phyloP scores from a whole-genome alignment of 2,113 vertebrate genomes.

The Neotoma lepida region DNA sequence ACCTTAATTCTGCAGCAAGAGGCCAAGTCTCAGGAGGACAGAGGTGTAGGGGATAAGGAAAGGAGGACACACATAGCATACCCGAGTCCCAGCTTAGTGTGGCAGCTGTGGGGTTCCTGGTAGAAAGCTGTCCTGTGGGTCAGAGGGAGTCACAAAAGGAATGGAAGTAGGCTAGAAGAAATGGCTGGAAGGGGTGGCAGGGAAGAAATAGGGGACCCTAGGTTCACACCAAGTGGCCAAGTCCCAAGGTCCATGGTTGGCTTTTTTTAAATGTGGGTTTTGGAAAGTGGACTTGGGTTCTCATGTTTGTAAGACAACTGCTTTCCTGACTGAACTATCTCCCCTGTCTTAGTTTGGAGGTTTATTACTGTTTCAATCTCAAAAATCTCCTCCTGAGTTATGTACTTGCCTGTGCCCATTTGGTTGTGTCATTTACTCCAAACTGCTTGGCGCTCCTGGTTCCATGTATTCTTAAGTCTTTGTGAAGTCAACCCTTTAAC shows the following conservation, averaged over 20 bases:
- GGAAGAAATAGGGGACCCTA: background rate
- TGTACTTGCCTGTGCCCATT: background rate
- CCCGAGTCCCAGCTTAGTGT: background rate
- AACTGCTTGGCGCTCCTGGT: background rate
- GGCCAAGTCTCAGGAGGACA: background rate
- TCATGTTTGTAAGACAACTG: background rate
- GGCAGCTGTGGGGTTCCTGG: background rate
- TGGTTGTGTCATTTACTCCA: background rate
- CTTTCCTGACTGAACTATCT: background rate
- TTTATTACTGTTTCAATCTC: background rate
- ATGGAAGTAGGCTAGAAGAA: background rate
- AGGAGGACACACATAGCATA: background rate
- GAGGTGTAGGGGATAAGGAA: background rate
- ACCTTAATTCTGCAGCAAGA: background rate
- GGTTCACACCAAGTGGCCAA: background rate
- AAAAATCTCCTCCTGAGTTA: background rate
- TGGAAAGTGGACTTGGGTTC: background rate
- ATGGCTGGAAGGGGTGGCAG: background rate
- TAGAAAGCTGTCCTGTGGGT: background rate
- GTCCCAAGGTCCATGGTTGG: background rate
- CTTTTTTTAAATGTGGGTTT: background rate
- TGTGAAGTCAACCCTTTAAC: background rate
- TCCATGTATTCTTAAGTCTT: background rate
- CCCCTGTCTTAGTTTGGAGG: background rate
- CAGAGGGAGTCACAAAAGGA: background rate